These are phyloP conservation scores for Leiothrix lutea DNA, from an alignment of 2,113 vertebrate species.

Conservation along the genomic window DNA sequence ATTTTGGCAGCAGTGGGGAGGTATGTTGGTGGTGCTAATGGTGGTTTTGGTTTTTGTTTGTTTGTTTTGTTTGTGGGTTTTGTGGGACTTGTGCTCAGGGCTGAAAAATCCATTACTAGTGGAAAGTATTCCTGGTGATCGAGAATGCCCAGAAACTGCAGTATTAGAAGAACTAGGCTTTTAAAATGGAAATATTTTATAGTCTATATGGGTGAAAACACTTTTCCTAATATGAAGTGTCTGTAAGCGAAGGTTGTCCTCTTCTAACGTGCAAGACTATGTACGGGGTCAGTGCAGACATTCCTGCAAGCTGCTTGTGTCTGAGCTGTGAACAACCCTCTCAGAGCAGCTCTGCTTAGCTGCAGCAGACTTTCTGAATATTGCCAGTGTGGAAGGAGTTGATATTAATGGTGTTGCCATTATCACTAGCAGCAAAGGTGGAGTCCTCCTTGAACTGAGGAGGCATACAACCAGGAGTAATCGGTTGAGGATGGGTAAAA, in stretches of 20 bases:
- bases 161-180: background rate
- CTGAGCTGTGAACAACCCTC: rapidly evolving
- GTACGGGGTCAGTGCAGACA: background rate
- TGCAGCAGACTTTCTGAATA: background rate
- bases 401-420: rapidly evolving
- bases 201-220: background rate
- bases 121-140: background rate
- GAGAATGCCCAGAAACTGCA: background rate
- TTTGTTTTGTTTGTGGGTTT: background rate
- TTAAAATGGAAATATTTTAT: background rate
- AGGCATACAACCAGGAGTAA: background rate
- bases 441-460: background rate
- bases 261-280: rapidly evolving
- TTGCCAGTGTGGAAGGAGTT: background rate
- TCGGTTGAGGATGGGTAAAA: background rate
- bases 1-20: rapidly evolving
- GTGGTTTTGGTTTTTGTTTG: background rate
- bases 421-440: background rate
- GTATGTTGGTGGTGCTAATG: background rate
- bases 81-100: background rate
- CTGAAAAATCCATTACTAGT: background rate
- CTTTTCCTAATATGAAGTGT: background rate
- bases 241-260: background rate
- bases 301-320: background rate
- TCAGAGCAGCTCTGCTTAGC: background rate